Percentiles rank a stretch among this genome's conserved stretches.
These are phyloP conservation scores for Pitta sordida DNA, from an alignment of 2,113 vertebrate genomes.

Conservation along the genomic window DNA sequence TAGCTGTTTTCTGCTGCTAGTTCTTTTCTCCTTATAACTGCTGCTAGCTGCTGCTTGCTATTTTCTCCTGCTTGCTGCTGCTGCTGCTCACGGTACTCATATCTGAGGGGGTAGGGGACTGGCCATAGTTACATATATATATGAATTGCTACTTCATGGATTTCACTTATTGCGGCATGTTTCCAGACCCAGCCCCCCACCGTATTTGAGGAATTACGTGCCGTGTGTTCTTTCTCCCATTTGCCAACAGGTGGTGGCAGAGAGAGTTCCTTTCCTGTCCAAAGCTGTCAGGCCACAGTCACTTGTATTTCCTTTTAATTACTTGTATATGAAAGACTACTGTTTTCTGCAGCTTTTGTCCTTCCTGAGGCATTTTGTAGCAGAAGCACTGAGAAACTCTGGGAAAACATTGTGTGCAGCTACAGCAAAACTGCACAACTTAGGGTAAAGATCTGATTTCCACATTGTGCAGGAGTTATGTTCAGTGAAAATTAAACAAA, in stretches of 20 bases:
- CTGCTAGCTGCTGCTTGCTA: no score
- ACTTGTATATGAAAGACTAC: not conserved
- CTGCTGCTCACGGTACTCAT: no score
- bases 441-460: constrained; percentile 26
- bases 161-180: no score
- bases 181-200: no score
- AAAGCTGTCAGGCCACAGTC: not conserved
- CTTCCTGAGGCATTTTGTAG: not conserved
- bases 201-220: no score
- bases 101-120: no score
- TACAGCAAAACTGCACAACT: not conserved
- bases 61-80: no score
- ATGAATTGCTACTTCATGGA: no score
- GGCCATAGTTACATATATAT: no score
- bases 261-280: not conserved
- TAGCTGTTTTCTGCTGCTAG: no score
- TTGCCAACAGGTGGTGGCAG: constrained; percentile 39
- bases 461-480: constrained; percentile 59
- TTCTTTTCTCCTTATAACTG: no score
- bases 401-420: not conserved
- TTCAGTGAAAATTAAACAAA: constrained; percentile 67
- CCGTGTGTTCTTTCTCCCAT: not conserved
- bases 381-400: not conserved
- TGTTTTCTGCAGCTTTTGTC: not conserved
- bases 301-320: not conserved